Conservation (phyloP, 37 sponge, comb jelly and placozoan species). For the Chondrilla cf. caribensis region DNA sequence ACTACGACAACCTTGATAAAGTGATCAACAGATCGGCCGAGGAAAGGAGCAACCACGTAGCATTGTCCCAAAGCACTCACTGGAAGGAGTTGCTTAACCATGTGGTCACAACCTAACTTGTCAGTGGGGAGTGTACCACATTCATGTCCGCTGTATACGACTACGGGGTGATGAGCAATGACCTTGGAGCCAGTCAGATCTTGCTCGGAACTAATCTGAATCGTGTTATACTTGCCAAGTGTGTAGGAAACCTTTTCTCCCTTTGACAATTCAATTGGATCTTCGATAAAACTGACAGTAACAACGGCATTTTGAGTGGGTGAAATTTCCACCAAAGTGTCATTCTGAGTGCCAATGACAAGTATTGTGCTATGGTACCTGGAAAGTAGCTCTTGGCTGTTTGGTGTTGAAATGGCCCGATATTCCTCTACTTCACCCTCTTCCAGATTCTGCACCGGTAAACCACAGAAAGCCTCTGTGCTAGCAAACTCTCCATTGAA, state of each 20-base stretch:
- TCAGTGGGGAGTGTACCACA: background rate
- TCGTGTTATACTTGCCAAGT: background rate
- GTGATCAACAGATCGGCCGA: background rate
- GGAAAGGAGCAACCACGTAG: background rate
- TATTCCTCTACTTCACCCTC: background rate
- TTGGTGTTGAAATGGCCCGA: background rate
- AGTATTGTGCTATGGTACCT: background rate
- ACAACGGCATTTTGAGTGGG: background rate
- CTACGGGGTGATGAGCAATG: background rate
- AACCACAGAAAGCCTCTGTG: background rate
- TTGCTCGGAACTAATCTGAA: background rate
- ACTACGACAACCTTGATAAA: background rate
- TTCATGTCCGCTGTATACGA: slow-evolving; percentile 21
- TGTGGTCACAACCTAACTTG: background rate
- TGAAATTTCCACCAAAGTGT: background rate
- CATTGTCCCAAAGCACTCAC: background rate
- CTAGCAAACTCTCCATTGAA: background rate
- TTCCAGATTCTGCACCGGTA: background rate
- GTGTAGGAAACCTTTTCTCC: background rate
- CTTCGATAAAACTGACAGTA: background rate
- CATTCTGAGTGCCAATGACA: slow-evolving; percentile 13
- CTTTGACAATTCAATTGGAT: background rate
- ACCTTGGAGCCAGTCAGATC: background rate
- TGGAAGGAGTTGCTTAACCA: slow-evolving; percentile 10
- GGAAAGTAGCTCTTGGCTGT: too few species aligned